These are phyloP conservation scores for Siniperca scherzeri DNA, from an alignment of 2,797 vertebrate genomes.

Conservation along the genomic window DNA sequence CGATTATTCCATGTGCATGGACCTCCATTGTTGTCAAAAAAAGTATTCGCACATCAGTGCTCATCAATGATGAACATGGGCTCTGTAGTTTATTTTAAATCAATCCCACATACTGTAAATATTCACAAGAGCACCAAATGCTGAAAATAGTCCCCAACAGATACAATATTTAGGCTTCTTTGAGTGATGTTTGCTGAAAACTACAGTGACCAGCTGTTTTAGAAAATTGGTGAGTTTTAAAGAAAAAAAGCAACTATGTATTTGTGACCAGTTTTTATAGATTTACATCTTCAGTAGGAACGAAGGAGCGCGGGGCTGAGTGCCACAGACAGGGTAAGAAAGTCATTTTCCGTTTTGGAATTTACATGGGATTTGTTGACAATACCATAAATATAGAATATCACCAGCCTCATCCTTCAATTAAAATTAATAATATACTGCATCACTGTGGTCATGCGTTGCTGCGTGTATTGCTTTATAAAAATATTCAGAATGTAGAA, in stretches of 20 bases:
- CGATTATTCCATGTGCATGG: neutral
- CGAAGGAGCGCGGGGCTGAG: neutral
- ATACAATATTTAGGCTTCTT: neutral
- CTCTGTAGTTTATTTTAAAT: conserved; percentile 4
- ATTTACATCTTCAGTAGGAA: neutral
- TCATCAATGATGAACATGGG: neutral
- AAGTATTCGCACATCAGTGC: neutral
- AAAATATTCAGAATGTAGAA: neutral
- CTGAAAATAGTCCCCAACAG: neutral
- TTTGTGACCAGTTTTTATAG: neutral
- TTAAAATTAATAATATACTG: neutral
- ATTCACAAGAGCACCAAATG: neutral
- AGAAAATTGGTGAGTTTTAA: neutral
- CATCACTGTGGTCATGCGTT: neutral
- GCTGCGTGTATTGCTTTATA: neutral
- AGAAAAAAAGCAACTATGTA: neutral
- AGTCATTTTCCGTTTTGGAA: neutral
- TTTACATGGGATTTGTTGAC: neutral
- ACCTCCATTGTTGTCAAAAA: neutral
- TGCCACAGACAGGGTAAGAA: neutral
- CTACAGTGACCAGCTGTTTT: neutral
- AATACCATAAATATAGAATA: neutral
- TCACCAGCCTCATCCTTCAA: neutral
- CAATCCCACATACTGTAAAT: neutral
- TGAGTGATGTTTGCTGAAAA: neutral